A percentile compares a stretch with the other conserved stretches of the same genome.
phyloP scores from a whole-genome alignment of 2,888 invertebrate species.

The Pegoplata infirma region DNA sequence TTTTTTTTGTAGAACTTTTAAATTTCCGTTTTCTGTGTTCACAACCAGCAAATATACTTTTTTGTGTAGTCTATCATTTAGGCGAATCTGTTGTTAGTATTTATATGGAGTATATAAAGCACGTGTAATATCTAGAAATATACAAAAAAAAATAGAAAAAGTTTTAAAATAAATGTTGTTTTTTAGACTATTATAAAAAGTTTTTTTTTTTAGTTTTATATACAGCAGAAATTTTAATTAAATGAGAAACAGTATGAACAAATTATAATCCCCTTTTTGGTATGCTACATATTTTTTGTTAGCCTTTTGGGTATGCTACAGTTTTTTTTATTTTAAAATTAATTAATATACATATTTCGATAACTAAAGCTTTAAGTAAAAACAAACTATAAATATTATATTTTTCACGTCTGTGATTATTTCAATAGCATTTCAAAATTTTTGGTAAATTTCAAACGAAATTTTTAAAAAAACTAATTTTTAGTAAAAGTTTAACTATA shows the following conservation, averaged over 20 bases:
- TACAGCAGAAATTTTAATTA: background rate
- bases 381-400: too few relatives aligned
- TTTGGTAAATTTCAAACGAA: too few relatives aligned
- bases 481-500: too few relatives aligned
- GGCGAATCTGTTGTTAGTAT: slow-evolving; percentile 33
- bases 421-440: too few relatives aligned
- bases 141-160: background rate
- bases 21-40: slow-evolving; percentile 33
- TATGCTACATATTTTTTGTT: slow-evolving; percentile 28
- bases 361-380: too few relatives aligned
- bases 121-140: slow-evolving; percentile 20
- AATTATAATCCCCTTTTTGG: slow-evolving; percentile 1
- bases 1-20: slow-evolving; percentile 26
- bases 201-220: background rate
- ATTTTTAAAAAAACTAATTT: too few relatives aligned
- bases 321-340: background rate
- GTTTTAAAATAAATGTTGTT: slow-evolving; percentile 6
- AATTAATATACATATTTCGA: background rate
- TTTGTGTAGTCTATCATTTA: slow-evolving; percentile 14
- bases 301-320: slow-evolving; percentile 39
- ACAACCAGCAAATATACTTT: background rate
- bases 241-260: background rate
- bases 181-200: background rate
- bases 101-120: background rate
- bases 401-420: too few relatives aligned